Evolutionary conservation across 2,113 vertebrate genomes (phyloP).

Genomic region (Alaudala cheleensis): DNA sequence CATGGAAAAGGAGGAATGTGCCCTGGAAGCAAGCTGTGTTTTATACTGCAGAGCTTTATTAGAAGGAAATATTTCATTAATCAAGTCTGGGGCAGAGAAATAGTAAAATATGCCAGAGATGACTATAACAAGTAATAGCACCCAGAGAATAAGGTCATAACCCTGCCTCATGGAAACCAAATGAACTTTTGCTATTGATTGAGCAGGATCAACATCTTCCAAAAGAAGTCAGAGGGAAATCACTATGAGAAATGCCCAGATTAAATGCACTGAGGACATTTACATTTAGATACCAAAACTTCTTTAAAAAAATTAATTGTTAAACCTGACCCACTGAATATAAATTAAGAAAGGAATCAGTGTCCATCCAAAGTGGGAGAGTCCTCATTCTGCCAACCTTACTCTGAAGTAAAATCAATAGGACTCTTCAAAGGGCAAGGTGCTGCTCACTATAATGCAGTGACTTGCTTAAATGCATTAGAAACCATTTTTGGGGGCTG

Average conservation of each 20-base stretch:
- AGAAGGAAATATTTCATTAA: slow-evolving; percentile 43
- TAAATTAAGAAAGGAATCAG: slow-evolving; percentile 1
- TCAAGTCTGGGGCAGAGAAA: neutral
- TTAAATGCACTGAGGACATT: neutral
- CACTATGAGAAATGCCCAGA: neutral
- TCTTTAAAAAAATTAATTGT: neutral
- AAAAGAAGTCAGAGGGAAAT: neutral
- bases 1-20: neutral
- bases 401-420: slow-evolving; percentile 48
- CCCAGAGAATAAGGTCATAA: neutral
- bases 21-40: neutral
- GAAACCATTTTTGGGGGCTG: neutral
- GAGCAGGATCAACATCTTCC: neutral
- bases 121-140: neutral
- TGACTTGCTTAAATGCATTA: slow-evolving; percentile 22
- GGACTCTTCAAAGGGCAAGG: slow-evolving; percentile 37
- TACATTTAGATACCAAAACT: neutral
- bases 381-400: slow-evolving; percentile 14
- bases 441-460: slow-evolving; percentile 4
- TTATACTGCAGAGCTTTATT: neutral
- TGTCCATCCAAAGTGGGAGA: neutral
- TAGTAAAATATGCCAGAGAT: neutral
- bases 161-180: neutral
- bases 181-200: neutral
- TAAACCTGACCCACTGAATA: neutral